Percentiles rank a stretch among this genome's conserved stretches.
Conservation (phyloP, 2,888 invertebrate species). For the Busseola fusca region DNA sequence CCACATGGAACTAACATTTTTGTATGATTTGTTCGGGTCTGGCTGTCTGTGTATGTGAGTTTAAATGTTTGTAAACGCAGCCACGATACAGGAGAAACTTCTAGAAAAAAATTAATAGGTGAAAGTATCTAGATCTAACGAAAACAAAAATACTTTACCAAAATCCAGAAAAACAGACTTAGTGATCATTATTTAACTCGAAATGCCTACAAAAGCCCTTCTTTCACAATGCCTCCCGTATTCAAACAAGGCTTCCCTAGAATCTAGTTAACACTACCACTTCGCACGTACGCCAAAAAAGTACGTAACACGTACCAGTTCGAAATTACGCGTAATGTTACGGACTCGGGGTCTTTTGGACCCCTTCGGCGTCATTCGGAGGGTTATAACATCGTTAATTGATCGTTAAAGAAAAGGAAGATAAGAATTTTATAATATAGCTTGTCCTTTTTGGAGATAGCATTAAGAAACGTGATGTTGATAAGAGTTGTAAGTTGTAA, state of each 20-base stretch:
- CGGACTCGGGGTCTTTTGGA: constrained; percentile 53
- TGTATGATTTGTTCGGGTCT: too few relatives aligned
- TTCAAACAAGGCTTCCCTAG: constrained; percentile 40
- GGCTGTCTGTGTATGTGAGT: too few relatives aligned
- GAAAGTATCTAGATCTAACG: not conserved
- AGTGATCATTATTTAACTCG: not conserved
- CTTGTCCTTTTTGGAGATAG: constrained; percentile 42
- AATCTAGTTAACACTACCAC: constrained; percentile 44
- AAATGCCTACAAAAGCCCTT: not conserved
- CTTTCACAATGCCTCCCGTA: not conserved
- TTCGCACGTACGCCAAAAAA: constrained; percentile 53
- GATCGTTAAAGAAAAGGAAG: constrained; percentile 59
- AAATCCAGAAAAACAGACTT: not conserved
- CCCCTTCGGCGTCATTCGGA: constrained; percentile 56
- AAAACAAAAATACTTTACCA: not conserved
- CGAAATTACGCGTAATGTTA: constrained; percentile 57
- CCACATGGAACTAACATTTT: too few relatives aligned
- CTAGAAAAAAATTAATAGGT: too few relatives aligned
- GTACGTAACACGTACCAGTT: constrained; percentile 51
- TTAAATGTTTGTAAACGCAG: too few relatives aligned
- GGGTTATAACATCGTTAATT: constrained; percentile 65
- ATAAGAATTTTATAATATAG: constrained; percentile 60
- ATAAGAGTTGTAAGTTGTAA: constrained; percentile 40
- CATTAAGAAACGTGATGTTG: constrained; percentile 51
- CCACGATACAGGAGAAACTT: too few relatives aligned